Evolutionary conservation across 2,888 invertebrate genomes (phyloP), one percentile per base, ranked within the genome.

Genomic region (Ennomos erosarius): DNA sequence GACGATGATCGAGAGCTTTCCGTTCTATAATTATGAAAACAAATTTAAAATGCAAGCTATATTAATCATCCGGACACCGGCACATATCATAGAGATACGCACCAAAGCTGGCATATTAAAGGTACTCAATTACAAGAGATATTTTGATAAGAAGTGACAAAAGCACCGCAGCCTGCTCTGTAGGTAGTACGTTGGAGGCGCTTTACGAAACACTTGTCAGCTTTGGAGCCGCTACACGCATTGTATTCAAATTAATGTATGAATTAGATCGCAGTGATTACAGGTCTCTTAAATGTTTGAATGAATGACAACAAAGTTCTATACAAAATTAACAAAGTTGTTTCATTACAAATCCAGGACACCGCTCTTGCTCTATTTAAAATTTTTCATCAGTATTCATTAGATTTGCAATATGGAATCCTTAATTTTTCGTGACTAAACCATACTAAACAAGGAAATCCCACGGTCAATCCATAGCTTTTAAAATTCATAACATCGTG

Each of bases 201-300:
- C 62, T 70, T 80, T 77, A 72, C 75, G 74, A 78, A 78, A 79
- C 71, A 57, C 71, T 71, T 65, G 76, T 78, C 81, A 78, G 75
- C 75, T 79, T 50, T 73, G 69, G 45, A 74, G 68, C 67, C 76
- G 74, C 67, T 73, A 65, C 71, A 60, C 61, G 74, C 72, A 87
- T 87, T 87, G 87, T 87, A 87, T 87, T 82, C 79, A 84, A 87
- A 87, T 87, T 70, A 78, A 71, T 67, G 64, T 55, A 79, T 79
- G 76, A 82, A 82, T 78, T 79, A 81, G 80, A 81, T 68, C 75
- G 74, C 58, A 65, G 63, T 71, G 73, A 69, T 48, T 58, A 42
- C n/a, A 34, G 34, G 40, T 75, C 73, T 61, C 70, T 74, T 73
- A 73, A 65, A 73, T 75, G 70, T 74, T 74, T 70, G 71, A 73